These are phyloP conservation scores for Mormyrus lacerda DNA, from an alignment of 2,113 vertebrate genomes.

Conservation along the genomic window DNA sequence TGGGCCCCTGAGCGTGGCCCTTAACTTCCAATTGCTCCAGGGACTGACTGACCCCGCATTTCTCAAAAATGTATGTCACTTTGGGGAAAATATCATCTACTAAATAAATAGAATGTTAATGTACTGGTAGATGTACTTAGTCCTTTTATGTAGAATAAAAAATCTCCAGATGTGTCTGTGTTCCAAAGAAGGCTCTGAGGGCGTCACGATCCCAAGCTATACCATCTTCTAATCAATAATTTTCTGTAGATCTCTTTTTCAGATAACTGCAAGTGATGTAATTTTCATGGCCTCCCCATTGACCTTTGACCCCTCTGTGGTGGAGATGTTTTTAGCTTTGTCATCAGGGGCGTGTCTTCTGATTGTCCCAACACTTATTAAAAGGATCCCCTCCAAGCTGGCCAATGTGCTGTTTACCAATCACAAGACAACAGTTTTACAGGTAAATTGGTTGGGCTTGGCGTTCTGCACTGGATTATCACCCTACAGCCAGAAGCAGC, in stretches of 20 bases:
- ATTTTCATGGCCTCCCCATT: constrained; percentile 86
- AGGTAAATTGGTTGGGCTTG: constrained; percentile 56
- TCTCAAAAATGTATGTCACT: neutral
- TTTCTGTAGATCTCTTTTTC: constrained; percentile 68
- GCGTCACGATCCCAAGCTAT: neutral
- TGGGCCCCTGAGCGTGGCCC: neutral
- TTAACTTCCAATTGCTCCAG: neutral
- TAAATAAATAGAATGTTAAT: neutral
- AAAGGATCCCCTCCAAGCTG: constrained; percentile 70
- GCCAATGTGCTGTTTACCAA: constrained; percentile 66
- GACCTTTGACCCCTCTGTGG: constrained; percentile 91
- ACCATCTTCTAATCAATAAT: neutral
- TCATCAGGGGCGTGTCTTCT: constrained; percentile 82
- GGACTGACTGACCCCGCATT: neutral
- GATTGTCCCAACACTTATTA: constrained; percentile 71
- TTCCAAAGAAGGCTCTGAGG: neutral
- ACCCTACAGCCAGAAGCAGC: neutral
- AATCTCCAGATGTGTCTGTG: neutral
- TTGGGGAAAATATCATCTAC: neutral
- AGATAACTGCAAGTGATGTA: constrained; percentile 67
- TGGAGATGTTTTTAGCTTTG: constrained; percentile 83
- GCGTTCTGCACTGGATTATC: neutral
- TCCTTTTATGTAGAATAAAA: neutral
- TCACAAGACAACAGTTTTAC: constrained; percentile 76
- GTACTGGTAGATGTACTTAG: neutral